Conservation (phyloP, 2,113 vertebrate genomes). For the Entelurus aequoreus region DNA sequence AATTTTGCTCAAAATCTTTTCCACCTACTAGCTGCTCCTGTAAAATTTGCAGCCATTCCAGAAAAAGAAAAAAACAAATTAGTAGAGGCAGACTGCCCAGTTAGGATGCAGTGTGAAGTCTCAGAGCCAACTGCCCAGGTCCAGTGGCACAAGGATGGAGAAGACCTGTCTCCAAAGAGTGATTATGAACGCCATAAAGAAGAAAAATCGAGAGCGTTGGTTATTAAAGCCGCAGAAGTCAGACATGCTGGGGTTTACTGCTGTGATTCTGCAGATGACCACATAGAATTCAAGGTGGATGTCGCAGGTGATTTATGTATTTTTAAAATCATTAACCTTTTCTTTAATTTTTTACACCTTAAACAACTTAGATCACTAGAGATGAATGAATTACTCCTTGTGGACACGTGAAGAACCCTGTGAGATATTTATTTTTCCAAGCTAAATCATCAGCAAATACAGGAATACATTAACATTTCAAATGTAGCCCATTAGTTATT, state of each 20-base stretch:
- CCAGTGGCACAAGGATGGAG: conserved; percentile 71
- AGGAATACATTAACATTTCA: too few species aligned
- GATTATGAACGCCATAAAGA: conserved; percentile 62
- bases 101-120: conserved; percentile 69
- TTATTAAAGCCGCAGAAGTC: conserved; percentile 65
- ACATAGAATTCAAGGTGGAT: conserved; percentile 75
- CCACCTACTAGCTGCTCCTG: conserved; percentile 56
- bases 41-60: conserved; percentile 63
- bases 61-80: conserved; percentile 65
- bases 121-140: conserved; percentile 64
- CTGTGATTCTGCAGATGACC: conserved; percentile 72
- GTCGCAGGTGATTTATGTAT: conserved; percentile 74
- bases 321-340: conserved; percentile 65
- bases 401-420: too few species aligned
- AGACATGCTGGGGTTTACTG: conserved; percentile 70
- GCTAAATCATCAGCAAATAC: too few species aligned
- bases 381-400: too few species aligned
- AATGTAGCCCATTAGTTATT: too few species aligned
- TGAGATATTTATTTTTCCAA: too few species aligned
- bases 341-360: conserved; percentile 2
- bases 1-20: conserved; percentile 25
- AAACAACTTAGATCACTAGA: neutral
- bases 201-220: conserved; percentile 59
- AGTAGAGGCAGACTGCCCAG: conserved; percentile 63
- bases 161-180: conserved; percentile 47